Evolutionary conservation across 2,113 vertebrate species (phyloP), one percentile per base, ranked within the genome.

Genomic region (Cromileptes altivelis): DNA sequence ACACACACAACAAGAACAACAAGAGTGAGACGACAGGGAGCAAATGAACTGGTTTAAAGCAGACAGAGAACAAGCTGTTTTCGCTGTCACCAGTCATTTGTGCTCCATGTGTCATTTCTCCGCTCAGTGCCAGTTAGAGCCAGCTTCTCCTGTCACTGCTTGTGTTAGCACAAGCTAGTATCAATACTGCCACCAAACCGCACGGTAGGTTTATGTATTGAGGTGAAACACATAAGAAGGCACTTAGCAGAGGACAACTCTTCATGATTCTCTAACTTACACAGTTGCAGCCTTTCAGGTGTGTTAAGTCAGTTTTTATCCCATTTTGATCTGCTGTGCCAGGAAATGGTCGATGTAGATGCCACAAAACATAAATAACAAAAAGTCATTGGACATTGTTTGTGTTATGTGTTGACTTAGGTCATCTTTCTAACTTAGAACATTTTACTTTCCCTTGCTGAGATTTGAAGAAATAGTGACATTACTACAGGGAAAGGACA

Each of bases 51-150:
- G 79, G 68, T 87, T 87, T 77, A 69, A 78, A 75, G 56, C 79
- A 82, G 89, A 84, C 81, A 78, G 82, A 81, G 64, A 50, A 92
- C 89, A 87, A 85, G 88, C 85, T 88, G 91, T 83, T 89, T 88
- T 73, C 71, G 0, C 78, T 67, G 82, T 86, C 85, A 33, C 55
- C 85, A 62, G 71, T 86, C 87, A 67, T 88, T 85, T 85, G 81
- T 60, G 84, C 82, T 82, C 73, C 47, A n/a, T 50, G 80, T 86
- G 83, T 85, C 85, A 84, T 84, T 82, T 79, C 70, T 75, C 49
- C 19, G 50, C 74, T 80, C 75, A 25, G 84, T 25, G 68, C 71
- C 78, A 47, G 58, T 87, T 70, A 75, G 47, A 80, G 67, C 56
- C 78, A 23, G 76, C 60, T 37, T 50, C 71, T 73, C 70, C 75